These are phyloP conservation scores for Hoplostethus atlanticus DNA, from an alignment of 2,797 vertebrate species.

Conservation along the genomic window DNA sequence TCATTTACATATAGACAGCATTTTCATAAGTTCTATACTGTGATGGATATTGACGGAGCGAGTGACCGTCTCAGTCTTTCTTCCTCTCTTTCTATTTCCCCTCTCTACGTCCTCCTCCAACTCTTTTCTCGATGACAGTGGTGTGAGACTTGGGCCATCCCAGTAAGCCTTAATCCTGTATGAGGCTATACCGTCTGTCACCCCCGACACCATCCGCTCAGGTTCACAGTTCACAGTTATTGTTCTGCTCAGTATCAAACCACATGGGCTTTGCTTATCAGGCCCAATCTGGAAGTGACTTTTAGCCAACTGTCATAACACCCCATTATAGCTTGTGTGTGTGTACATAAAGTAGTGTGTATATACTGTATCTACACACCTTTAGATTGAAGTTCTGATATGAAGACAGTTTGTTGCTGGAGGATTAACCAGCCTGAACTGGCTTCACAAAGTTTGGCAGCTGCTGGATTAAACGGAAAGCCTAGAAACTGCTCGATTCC, in stretches of 20 bases:
- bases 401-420: conserved; percentile 1
- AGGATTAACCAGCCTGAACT: not conserved
- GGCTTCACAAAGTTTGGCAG: conserved; percentile 1
- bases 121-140: not conserved
- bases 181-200: too few relatives aligned
- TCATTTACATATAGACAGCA: conserved; percentile 70
- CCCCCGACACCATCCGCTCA: not conserved
- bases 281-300: too few relatives aligned
- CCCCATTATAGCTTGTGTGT: too few relatives aligned
- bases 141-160: conserved; percentile 13
- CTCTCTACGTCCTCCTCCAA: not conserved
- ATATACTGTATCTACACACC: not conserved
- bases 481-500: conserved; percentile 24
- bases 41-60: not conserved
- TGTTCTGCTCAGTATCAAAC: not conserved
- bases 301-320: too few relatives aligned
- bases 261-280: not conserved
- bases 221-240: not conserved
- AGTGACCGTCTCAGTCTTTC: not conserved
- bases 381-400: conserved; percentile 19
- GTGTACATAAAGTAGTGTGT: too few relatives aligned
- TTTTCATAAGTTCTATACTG: conserved; percentile 20
- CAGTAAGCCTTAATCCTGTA: conserved; percentile 11
- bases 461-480: conserved; percentile 28
- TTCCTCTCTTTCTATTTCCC: not conserved